Evolutionary conservation across 2,797 vertebrate species (phyloP), one percentile per base, ranked within the genome.

Genomic region (Argyrosomus regius): DNA sequence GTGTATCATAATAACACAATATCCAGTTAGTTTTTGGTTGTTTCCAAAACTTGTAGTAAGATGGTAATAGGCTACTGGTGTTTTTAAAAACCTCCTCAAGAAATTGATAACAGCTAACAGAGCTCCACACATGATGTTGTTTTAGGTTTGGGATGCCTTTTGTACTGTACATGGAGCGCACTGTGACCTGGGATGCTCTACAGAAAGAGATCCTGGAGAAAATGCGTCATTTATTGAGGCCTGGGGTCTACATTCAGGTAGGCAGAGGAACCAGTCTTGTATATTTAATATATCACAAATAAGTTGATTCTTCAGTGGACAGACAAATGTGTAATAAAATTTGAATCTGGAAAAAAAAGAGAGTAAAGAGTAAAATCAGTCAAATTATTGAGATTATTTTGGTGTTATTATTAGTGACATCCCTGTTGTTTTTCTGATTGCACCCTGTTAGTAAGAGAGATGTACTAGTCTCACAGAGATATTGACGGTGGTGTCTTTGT

Each of bases 161-260:
- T 71, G 97, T 99, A 67, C 94, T 99, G 89, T 97, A 98, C 92
- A 92, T 99, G 91, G 98, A 99, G 88, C 97, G 97, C 91, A 97
- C 96, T 57, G 95, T 98, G 91, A 97, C 97, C 41, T 99, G 98
- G 98, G 98, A 99, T 82, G 88, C 96, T 56, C 95, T 99, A 24
- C 98, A 99, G 92, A 99, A 98, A 88, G 97, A 98, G 63, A 99
- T 99, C 79, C 92, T 99, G 92, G 98, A 99, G 94, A 99, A 99
- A 93, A 99, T 99, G 98, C 97, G 98, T 67, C 97, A 98, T 87
- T 96, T 97, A 54, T 90, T 99, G 89, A 96, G 97, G 67, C 97
- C 98, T 45, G 96, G 98, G 2, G 97, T 97, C 69, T 98, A 97
- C 91, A 91, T 98, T 88, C 98, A 99, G 97, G 98, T 99, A 86